These are phyloP conservation scores for Mesocricetus auratus DNA, from an alignment of 2,113 vertebrate species.

Conservation along the genomic window DNA sequence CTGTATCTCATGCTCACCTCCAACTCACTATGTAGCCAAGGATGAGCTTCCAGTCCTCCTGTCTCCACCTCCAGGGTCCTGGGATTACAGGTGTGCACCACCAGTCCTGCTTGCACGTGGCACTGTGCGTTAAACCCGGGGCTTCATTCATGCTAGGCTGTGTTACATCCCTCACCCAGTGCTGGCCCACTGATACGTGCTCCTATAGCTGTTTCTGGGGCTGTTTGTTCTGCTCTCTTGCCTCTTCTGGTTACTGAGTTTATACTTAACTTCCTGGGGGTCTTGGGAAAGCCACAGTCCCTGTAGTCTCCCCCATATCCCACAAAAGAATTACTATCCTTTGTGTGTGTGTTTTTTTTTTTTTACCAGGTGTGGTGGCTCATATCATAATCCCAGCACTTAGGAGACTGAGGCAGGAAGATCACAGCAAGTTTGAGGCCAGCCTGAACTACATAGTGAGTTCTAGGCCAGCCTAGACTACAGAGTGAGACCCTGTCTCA, in stretches of 20 bases:
- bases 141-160: not conserved
- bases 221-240: not conserved
- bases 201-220: not conserved
- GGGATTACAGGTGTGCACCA: not conserved
- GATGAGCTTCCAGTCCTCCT: not conserved
- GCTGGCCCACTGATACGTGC: not conserved
- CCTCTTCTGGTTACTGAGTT: not conserved
- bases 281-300: not conserved
- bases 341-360: not conserved
- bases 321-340: not conserved
- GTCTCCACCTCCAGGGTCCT: not conserved
- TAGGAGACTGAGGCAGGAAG: constrained; percentile 24
- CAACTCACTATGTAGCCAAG: not conserved
- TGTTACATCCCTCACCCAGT: not conserved
- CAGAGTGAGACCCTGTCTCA: not conserved
- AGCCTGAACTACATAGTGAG: constrained; percentile 14
- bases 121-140: not conserved
- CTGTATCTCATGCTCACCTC: not conserved
- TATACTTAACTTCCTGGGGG: not conserved
- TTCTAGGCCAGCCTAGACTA: constrained; percentile 24
- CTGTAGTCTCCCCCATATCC: not conserved
- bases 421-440: constrained; percentile 19
- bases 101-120: not conserved
- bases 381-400: not conserved
- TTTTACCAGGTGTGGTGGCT: constrained; percentile 11